These are phyloP conservation scores for Cotesia glomerata DNA, from an alignment of 1,140 invertebrate species.

Conservation along the genomic window DNA sequence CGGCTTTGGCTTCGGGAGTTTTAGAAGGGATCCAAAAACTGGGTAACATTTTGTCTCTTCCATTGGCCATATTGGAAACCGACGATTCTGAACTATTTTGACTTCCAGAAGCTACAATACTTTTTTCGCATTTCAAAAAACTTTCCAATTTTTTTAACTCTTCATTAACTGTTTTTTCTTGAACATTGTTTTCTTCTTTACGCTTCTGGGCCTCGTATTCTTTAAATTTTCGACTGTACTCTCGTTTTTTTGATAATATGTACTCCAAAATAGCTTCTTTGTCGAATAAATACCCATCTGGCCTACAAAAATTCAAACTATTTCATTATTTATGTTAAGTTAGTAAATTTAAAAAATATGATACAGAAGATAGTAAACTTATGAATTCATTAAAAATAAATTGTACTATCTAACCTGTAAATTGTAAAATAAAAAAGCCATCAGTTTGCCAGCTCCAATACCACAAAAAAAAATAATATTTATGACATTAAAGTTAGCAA, in stretches of 20 bases:
- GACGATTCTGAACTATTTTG: constrained; percentile 55
- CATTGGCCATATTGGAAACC: constrained; percentile 78
- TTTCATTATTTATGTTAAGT: no score
- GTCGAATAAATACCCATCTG: constrained; percentile 95
- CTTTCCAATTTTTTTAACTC: constrained; percentile 73
- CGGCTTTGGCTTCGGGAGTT: constrained; percentile 82
- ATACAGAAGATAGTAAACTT: no score
- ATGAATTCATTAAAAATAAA: no score
- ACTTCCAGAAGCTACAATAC: constrained; percentile 63
- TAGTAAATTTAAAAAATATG: no score
- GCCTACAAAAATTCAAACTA: constrained; percentile 62
- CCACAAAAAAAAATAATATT: not conserved
- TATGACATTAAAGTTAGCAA: no score
- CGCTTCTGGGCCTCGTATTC: constrained; percentile 91
- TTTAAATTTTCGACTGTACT: constrained; percentile 88
- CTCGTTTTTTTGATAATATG: constrained; percentile 93
- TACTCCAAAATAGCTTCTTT: constrained; percentile 98
- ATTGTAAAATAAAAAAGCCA: no score
- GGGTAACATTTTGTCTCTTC: constrained; percentile 78
- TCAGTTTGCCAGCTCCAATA: no score
- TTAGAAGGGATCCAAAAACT: constrained; percentile 98
- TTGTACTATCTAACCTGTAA: no score
- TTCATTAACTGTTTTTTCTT: constrained; percentile 74
- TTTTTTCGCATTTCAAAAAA: constrained; percentile 81
- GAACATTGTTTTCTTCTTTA: constrained; percentile 70